phyloP scores from a whole-genome alignment of 1,140 invertebrate species.

The Drosophila ficusphila region DNA sequence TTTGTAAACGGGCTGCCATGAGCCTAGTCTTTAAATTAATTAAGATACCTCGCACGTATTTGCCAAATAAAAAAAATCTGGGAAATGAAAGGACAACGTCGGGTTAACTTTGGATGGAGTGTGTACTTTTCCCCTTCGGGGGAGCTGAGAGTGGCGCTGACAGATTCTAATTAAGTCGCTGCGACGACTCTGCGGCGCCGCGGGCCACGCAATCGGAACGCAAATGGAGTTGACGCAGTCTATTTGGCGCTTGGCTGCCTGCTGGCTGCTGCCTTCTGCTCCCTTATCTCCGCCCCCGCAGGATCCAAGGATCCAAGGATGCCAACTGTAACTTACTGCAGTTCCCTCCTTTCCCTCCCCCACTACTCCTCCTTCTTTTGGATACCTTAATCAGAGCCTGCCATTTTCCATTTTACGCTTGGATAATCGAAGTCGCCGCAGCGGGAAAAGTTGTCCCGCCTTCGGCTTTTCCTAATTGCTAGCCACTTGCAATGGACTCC shows the following conservation, averaged over 20 bases:
- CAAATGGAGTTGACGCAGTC: slow-evolving; percentile 65
- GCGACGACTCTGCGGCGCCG: slow-evolving; percentile 38
- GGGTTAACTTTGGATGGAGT: background rate
- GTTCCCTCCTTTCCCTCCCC: background rate
- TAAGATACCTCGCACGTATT: background rate
- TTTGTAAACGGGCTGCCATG: background rate
- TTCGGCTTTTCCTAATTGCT: slow-evolving; percentile 35
- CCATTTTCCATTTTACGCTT: slow-evolving; percentile 73
- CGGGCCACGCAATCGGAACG: slow-evolving; percentile 28
- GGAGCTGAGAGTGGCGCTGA: slow-evolving; percentile 27
- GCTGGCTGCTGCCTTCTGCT: slow-evolving; percentile 27
- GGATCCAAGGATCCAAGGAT: background rate
- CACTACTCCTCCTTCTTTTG: background rate
- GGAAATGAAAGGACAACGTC: background rate
- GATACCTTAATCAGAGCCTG: slow-evolving; percentile 40
- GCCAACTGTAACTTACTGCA: slow-evolving; percentile 1
- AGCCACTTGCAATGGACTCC: background rate
- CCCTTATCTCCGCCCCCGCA: background rate
- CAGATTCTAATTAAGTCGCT: slow-evolving; percentile 57
- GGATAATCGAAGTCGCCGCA: slow-evolving; percentile 52
- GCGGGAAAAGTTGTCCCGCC: slow-evolving; percentile 28
- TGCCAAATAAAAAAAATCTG: background rate
- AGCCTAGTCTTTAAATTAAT: background rate
- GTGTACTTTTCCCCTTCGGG: background rate
- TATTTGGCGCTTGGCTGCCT: slow-evolving; percentile 73